A percentile compares a stretch with the other conserved stretches of the same genome.
These are phyloP conservation scores for Epizoanthus ramosus DNA, from an alignment of 92 coral and sea anemone genomes.

Conservation along the genomic window DNA sequence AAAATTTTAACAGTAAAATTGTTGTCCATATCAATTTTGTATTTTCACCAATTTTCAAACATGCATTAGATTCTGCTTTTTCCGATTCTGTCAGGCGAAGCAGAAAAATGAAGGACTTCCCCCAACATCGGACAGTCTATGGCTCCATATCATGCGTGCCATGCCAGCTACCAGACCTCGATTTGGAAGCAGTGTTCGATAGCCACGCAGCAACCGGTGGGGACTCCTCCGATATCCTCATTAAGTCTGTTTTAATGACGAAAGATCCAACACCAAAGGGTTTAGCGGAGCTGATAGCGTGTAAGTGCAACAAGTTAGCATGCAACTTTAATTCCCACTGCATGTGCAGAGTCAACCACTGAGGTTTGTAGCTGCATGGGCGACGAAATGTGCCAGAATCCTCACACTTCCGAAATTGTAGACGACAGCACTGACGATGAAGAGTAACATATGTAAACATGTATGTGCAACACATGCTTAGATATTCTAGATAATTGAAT, in stretches of 20 bases:
- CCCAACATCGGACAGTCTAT: too few species aligned
- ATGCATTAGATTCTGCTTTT: too few species aligned
- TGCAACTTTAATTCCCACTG: slow-evolving; percentile 25
- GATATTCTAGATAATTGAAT: too few species aligned
- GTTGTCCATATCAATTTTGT: too few species aligned
- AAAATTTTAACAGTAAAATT: too few species aligned
- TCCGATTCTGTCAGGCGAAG: too few species aligned
- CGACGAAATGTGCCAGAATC: slow-evolving; percentile 54
- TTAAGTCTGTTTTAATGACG: slow-evolving; percentile 40
- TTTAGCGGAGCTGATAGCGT: slow-evolving; percentile 41
- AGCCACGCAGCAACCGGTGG: slow-evolving; percentile 61
- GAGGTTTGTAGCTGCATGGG: slow-evolving; percentile 59
- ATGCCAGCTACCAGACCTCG: too few species aligned
- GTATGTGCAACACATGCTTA: too few species aligned
- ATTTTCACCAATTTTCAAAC: too few species aligned
- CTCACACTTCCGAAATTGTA: slow-evolving; percentile 17
- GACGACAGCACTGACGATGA: not conserved
- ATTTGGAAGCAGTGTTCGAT: slow-evolving; percentile 43
- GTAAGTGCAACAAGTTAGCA: slow-evolving; percentile 32
- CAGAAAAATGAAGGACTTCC: too few species aligned
- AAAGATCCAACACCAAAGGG: slow-evolving; percentile 1
- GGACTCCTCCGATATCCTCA: not conserved
- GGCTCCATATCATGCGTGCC: too few species aligned
- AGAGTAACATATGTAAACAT: too few species aligned
- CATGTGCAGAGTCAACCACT: slow-evolving; percentile 39